Evolutionary conservation across 2,113 vertebrate genomes (phyloP).

Genomic region (Aviceda subcristata): DNA sequence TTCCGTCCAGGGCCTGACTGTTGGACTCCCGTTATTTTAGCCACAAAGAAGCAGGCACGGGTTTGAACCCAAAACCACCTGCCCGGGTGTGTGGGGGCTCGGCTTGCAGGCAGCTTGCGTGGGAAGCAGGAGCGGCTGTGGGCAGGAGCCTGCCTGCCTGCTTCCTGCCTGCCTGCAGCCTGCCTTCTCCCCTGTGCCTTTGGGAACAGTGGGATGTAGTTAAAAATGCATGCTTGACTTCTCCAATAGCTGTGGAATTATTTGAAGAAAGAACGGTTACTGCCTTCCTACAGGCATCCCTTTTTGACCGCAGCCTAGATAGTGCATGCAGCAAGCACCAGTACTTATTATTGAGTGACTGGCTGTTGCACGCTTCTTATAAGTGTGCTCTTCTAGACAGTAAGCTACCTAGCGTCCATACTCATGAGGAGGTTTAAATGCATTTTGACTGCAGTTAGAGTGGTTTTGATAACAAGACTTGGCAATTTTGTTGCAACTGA

Average conservation of each 20-base stretch:
- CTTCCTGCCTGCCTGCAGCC: neutral
- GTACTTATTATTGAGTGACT: neutral
- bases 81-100: neutral
- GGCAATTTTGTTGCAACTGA: neutral
- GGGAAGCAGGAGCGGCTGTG: neutral
- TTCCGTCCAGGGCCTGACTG: rapidly evolving
- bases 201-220: neutral
- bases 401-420: rapidly evolving
- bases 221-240: neutral
- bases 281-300: neutral
- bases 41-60: neutral
- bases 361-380: neutral
- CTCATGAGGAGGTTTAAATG: neutral
- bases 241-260: neutral
- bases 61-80: neutral
- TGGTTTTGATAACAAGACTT: neutral
- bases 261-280: neutral
- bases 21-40: neutral
- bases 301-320: neutral
- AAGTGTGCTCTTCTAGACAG: neutral
- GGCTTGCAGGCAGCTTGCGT: neutral
- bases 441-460: neutral
- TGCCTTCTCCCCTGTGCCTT: neutral
- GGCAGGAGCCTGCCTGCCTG: neutral
- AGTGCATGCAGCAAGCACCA: neutral